Percentiles rank a stretch among this genome's conserved stretches.
Evolutionary conservation across 92 coral and sea anemone species (phyloP).

Genomic region (Zoanthus gigantus): DNA sequence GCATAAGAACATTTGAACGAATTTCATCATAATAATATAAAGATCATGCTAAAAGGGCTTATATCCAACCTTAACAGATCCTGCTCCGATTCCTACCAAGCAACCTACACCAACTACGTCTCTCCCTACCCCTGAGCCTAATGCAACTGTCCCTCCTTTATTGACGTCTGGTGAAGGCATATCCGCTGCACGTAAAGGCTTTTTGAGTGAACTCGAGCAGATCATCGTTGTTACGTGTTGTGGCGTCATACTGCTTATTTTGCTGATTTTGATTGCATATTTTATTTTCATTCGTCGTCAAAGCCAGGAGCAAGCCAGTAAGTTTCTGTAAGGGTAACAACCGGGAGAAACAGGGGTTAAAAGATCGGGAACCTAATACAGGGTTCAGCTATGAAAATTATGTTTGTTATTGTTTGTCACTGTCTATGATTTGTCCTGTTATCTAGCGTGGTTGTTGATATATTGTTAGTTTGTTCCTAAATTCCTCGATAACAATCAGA

Average conservation of each 20-base stretch:
- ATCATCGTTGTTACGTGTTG: conserved; percentile 22
- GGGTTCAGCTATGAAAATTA: too few relatives aligned
- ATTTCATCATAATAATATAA: background rate
- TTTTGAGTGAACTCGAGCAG: background rate
- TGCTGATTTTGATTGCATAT: background rate
- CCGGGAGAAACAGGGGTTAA: too few relatives aligned
- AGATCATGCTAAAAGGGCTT: background rate
- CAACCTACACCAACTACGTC: background rate
- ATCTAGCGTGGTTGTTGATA: too few relatives aligned
- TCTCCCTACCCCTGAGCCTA: conserved; percentile 18
- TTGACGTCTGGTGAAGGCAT: background rate
- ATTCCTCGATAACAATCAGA: background rate
- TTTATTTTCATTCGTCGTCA: conserved; percentile 12
- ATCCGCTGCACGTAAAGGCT: background rate
- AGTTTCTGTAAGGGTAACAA: background rate
- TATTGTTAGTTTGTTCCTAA: too few relatives aligned
- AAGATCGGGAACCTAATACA: too few relatives aligned
- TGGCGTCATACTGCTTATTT: conserved; percentile 7
- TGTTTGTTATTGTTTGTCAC: too few relatives aligned
- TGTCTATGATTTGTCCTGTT: too few relatives aligned
- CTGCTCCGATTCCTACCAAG: conserved; percentile 24
- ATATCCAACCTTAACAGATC: background rate
- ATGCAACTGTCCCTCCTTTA: background rate
- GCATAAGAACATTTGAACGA: too few relatives aligned
- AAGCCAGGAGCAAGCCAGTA: background rate